Evolutionary conservation across 2,113 vertebrate species (phyloP), one percentile per base, ranked within the genome.

Genomic region (Ictalurus furcatus): DNA sequence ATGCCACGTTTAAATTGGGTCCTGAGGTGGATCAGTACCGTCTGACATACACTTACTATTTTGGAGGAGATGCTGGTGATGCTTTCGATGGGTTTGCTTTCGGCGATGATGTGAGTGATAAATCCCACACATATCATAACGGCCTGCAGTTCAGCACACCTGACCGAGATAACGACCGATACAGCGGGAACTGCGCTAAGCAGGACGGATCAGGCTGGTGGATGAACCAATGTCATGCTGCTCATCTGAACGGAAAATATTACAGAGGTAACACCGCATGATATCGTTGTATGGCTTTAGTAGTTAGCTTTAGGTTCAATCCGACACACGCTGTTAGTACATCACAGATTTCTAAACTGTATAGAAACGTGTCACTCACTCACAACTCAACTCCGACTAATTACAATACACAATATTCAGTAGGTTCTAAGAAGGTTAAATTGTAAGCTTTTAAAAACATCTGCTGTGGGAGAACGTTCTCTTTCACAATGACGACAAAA

Each of bases 171-270:
- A 99, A 99, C 0, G 98, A 99, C 91, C 97, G 94, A 11, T 99
- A 91, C 6, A 89, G 93, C 0, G 96, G 96, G 67, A 97, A 97
- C 95, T 99, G 98, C 89, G 98, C 98, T 25, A 88, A 93, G 65
- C 97, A 99, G 93, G 98, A 99, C 0, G 97, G 97, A 40, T 97
- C 98, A 6, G 98, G 98, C 4, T 99, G 98, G 98, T 99, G 98
- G 98, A 99, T 99, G 98, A 99, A 99, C 80, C 97, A 95, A 56
- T 99, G 98, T 52, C 98, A 99, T 0, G 98, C 98, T 71, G 98
- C 93, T 73, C 97, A 99, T 91, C 96, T 99, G 91, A 99, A 99
- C 5, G 98, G 98, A 89, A 93, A 96, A 96, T 99, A 99, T 90
- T 98, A 99, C 89, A 67, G 1, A 76, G 95, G 96, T 96, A 92